Percentiles rank a stretch among this genome's conserved stretches.
Evolutionary conservation across 2,113 vertebrate genomes (phyloP).

Genomic region (Ondatra zibethicus): DNA sequence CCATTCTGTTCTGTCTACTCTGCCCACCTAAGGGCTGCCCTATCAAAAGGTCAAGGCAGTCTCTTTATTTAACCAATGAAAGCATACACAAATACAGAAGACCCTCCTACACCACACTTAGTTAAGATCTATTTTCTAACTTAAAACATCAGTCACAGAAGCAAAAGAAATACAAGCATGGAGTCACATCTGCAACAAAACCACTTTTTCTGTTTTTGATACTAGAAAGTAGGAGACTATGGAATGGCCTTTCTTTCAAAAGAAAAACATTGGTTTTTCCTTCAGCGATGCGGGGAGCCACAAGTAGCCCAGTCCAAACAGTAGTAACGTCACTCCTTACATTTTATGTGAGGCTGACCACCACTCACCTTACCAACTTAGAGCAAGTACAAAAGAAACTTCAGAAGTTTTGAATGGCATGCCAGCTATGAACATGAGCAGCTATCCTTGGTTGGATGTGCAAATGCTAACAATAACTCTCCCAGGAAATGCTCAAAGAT

Average conservation of each 20-base stretch:
- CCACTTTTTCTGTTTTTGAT: constrained; percentile 48
- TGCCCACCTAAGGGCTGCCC: too few species aligned
- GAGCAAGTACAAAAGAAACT: constrained; percentile 50
- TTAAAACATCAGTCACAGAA: constrained; percentile 47
- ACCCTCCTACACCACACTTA: too few species aligned
- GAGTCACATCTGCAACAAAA: constrained; percentile 32
- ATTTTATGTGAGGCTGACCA: constrained; percentile 60
- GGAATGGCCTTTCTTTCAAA: constrained; percentile 5
- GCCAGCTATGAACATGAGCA: constrained; percentile 45
- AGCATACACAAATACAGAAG: too few species aligned
- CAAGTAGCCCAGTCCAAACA: constrained; percentile 40
- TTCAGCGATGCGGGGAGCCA: background rate
- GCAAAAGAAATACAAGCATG: constrained; percentile 40
- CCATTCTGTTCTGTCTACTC: too few species aligned
- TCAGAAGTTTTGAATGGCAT: constrained; percentile 1
- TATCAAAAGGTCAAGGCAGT: too few species aligned
- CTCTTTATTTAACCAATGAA: too few species aligned
- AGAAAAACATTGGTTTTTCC: background rate
- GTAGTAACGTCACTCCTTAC: constrained; percentile 40
- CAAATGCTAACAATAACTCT: constrained; percentile 12
- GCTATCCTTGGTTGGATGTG: background rate
- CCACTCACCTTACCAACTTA: constrained; percentile 3
- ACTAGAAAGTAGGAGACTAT: constrained; percentile 7
- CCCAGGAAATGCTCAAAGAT: constrained; percentile 31
- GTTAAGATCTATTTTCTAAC: constrained; percentile 36